A percentile compares a stretch with the other conserved stretches of the same genome.
Evolutionary conservation across 64 coral and sea anemone genomes (phyloP).

Genomic region (Montipora cactus): DNA sequence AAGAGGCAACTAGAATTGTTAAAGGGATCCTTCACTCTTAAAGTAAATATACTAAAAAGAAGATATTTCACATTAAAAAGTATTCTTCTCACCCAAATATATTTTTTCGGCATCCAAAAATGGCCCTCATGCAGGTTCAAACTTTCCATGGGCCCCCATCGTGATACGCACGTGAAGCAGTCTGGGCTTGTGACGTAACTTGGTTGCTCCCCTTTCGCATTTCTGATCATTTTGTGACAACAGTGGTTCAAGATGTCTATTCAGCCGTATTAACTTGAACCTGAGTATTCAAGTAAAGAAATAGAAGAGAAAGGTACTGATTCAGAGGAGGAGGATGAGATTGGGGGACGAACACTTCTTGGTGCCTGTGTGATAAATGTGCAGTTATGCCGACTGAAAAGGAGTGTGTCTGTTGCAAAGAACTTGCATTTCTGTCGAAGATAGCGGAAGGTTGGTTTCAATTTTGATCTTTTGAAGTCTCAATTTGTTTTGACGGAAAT

Average conservation of each 20-base stretch:
- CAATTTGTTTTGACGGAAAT: not conserved
- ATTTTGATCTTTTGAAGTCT: not conserved
- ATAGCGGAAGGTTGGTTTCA: not conserved
- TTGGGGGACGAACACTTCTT: not conserved
- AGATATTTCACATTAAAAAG: not conserved
- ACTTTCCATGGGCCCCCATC: not conserved
- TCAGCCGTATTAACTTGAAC: not conserved
- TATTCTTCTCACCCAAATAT: not conserved
- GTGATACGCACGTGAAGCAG: not conserved
- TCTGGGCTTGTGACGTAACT: not conserved
- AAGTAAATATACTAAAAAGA: not conserved
- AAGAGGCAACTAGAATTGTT: too few species aligned
- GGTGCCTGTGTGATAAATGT: not conserved
- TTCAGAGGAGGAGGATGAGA: not conserved
- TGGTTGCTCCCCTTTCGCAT: not conserved
- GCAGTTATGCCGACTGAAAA: not conserved
- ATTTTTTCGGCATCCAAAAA: not conserved
- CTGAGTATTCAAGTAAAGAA: not conserved
- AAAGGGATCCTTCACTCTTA: not conserved
- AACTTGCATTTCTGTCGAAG: not conserved
- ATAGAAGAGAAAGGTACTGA: not conserved
- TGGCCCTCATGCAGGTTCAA: not conserved
- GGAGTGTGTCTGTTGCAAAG: slow-evolving; percentile 25
- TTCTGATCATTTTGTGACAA: too few species aligned
- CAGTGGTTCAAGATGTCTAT: not conserved